Percentiles rank a stretch among this genome's conserved stretches.
phyloP scores from a whole-genome alignment of 1,140 invertebrate genomes.

The Tetragonula clypearis region DNA sequence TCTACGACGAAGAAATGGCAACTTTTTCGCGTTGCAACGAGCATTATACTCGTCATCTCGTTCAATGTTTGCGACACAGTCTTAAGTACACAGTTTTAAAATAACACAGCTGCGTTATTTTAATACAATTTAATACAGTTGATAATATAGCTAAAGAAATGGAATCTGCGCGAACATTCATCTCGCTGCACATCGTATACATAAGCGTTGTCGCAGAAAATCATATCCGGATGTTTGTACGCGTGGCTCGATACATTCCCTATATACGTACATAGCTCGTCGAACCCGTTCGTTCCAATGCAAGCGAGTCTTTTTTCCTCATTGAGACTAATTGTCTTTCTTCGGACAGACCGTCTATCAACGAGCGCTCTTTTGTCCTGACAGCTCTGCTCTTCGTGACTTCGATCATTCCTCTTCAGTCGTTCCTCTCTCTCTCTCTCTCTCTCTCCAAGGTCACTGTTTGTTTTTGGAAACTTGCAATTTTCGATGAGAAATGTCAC shows the following conservation, averaged over 20 bases:
- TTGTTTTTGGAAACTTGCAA: neutral
- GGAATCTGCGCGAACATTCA: too few species aligned
- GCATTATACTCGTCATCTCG: too few species aligned
- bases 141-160: too few species aligned
- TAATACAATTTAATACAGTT: too few species aligned
- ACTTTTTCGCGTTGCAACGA: too few species aligned
- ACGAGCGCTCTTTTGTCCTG: constrained; percentile 25
- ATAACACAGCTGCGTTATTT: too few species aligned
- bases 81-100: too few species aligned
- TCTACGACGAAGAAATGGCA: too few species aligned
- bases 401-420: neutral
- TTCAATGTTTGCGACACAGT: too few species aligned
- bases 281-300: constrained; percentile 44
- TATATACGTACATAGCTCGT: neutral
- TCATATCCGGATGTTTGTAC: neutral
- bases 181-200: neutral
- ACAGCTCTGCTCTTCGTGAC: neutral
- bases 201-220: neutral
- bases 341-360: constrained; percentile 22
- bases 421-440: neutral
- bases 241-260: neutral
- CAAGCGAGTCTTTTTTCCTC: constrained; percentile 25
- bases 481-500: neutral
- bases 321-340: constrained; percentile 39
- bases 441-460: neutral